Conservation (phyloP, 2,888 invertebrate species). For the Nematopogon swammerdamellus region DNA sequence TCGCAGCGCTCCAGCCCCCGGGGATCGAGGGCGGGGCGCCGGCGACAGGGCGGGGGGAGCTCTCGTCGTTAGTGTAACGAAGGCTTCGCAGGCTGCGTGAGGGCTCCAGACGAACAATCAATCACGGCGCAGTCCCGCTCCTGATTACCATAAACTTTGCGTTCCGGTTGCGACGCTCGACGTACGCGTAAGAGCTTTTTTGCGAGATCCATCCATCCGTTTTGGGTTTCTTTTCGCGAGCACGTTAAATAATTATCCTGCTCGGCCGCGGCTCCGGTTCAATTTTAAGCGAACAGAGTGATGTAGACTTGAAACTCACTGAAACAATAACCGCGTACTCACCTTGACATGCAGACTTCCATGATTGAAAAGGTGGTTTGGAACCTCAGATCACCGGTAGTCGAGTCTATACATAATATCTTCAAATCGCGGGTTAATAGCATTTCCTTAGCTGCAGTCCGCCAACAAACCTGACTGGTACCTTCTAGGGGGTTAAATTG, state of each 20-base stretch:
- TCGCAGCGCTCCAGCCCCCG: neutral
- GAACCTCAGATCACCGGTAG: too few relatives aligned
- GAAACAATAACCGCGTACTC: too few relatives aligned
- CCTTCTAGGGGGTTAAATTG: too few relatives aligned
- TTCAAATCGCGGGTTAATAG: too few relatives aligned
- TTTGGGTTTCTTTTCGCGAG: neutral
- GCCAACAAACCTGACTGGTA: too few relatives aligned
- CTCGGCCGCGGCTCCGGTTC: neutral
- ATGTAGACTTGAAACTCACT: too few relatives aligned
- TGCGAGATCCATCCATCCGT: neutral
- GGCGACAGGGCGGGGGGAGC: neutral
- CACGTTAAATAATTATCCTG: neutral
- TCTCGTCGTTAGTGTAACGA: neutral
- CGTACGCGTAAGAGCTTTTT: neutral
- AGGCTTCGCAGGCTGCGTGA: neutral
- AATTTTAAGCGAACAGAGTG: too few relatives aligned
- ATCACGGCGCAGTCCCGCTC: constrained; percentile 41
- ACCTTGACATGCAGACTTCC: too few relatives aligned
- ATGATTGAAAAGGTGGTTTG: too few relatives aligned
- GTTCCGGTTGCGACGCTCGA: constrained; percentile 25
- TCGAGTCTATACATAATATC: too few relatives aligned
- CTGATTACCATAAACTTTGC: constrained; percentile 55
- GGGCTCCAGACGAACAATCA: constrained; percentile 36
- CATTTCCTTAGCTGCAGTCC: too few relatives aligned
- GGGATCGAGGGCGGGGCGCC: neutral